Percentiles rank a stretch among this genome's conserved stretches.
These are phyloP conservation scores for Anoplius nigerrimus DNA, from an alignment of 2,888 invertebrate species.

Conservation along the genomic window DNA sequence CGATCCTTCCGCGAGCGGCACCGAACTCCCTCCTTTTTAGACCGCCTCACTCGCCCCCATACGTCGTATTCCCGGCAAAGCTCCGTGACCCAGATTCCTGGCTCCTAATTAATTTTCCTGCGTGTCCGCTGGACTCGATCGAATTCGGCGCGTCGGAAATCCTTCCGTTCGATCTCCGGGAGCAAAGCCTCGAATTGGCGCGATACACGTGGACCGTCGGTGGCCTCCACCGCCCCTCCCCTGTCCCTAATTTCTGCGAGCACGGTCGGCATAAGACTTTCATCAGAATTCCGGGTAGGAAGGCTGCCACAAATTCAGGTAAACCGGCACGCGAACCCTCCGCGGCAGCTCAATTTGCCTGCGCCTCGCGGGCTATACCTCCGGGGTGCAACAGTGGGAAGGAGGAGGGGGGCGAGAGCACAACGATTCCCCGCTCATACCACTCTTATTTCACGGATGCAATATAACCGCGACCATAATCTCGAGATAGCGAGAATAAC, in stretches of 20 bases:
- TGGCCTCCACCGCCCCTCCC: neutral
- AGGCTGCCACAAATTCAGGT: conserved; percentile 1
- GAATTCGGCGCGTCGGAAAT: neutral
- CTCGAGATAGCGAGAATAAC: conserved; percentile 43
- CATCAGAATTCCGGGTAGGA: conserved; percentile 3
- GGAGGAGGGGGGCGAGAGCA: no score
- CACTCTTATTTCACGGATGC: conserved; percentile 41
- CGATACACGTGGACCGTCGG: neutral
- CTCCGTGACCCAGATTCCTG: no score
- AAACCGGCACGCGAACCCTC: conserved; percentile 11
- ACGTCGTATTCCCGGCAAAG: no score
- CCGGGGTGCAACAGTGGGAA: conserved; percentile 25
- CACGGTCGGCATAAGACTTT: conserved; percentile 1
- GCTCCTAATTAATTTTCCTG: no score
- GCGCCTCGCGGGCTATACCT: conserved; percentile 9
- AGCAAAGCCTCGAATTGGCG: neutral
- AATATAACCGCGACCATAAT: conserved; percentile 46
- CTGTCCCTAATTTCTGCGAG: neutral
- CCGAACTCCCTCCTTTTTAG: no score
- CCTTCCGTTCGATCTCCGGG: neutral
- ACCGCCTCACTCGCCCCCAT: no score
- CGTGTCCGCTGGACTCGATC: no score
- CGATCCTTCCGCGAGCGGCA: no score
- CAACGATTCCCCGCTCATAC: conserved; percentile 16
- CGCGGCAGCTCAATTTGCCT: conserved; percentile 6